Evolutionary conservation across 2,797 vertebrate genomes (phyloP).

Genomic region (Emys orbicularis): DNA sequence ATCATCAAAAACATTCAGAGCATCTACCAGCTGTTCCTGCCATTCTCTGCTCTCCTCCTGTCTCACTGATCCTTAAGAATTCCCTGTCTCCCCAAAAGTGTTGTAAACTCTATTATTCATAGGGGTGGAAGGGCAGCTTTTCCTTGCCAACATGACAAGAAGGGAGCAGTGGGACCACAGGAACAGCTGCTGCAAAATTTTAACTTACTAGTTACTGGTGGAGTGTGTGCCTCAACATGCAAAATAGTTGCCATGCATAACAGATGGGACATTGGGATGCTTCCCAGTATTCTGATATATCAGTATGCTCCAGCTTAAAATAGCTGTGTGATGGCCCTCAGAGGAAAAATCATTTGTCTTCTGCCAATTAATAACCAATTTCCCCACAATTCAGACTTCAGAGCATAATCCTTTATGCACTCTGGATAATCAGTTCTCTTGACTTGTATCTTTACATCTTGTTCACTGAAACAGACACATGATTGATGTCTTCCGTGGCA

Average conservation of each 20-base stretch:
- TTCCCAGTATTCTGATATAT: not conserved
- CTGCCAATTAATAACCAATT: constrained; percentile 20
- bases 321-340: not conserved
- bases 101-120: not conserved
- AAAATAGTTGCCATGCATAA: constrained; percentile 13
- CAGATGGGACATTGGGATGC: not conserved
- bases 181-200: not conserved
- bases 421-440: not conserved
- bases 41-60: not conserved
- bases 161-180: not conserved
- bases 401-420: not conserved
- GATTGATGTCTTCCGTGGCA: constrained; percentile 17
- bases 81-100: not conserved
- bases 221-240: not conserved
- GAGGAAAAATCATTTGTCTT: constrained; percentile 25
- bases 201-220: not conserved
- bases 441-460: constrained; percentile 25
- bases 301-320: not conserved
- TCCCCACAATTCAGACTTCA: not conserved
- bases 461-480: constrained; percentile 35
- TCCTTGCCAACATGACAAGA: not conserved
- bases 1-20: not conserved
- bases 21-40: not conserved
- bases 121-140: not conserved
- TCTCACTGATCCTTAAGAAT: not conserved